Evolutionary conservation across 2,797 vertebrate genomes (phyloP).

Genomic region (Alfaro cultratus): DNA sequence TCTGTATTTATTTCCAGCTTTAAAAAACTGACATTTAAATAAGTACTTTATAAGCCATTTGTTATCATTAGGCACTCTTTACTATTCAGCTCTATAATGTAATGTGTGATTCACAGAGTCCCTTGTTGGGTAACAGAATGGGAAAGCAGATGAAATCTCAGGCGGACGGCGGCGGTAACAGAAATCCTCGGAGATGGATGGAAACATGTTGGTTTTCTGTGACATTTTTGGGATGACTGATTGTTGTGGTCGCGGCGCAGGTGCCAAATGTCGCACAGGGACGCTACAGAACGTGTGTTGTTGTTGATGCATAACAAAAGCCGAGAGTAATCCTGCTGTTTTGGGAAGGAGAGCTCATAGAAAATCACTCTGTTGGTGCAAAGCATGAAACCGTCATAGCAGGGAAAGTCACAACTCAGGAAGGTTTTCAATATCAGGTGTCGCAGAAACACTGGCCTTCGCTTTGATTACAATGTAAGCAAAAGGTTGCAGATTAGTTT

Average conservation of each 20-base stretch:
- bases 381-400: background rate
- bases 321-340: background rate
- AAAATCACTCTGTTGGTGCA: background rate
- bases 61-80: too few relatives aligned
- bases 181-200: background rate
- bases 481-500: background rate
- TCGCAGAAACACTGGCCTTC: background rate
- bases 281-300: background rate
- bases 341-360: constrained; percentile 4
- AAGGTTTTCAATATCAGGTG: background rate
- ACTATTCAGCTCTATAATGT: background rate
- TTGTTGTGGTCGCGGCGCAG: background rate
- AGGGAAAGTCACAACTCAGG: background rate
- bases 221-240: background rate
- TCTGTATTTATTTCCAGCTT: too few relatives aligned
- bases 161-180: background rate
- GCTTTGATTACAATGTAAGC: background rate
- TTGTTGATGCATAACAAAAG: background rate
- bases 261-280: constrained; percentile 2
- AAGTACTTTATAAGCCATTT: too few relatives aligned
- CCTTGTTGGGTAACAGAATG: background rate
- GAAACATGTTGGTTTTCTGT: constrained; percentile 6
- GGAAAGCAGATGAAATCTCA: background rate
- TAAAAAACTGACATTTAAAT: too few relatives aligned
- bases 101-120: background rate